Conservation (phyloP, 2,888 invertebrate genomes). For the Melitaea athalia region DNA sequence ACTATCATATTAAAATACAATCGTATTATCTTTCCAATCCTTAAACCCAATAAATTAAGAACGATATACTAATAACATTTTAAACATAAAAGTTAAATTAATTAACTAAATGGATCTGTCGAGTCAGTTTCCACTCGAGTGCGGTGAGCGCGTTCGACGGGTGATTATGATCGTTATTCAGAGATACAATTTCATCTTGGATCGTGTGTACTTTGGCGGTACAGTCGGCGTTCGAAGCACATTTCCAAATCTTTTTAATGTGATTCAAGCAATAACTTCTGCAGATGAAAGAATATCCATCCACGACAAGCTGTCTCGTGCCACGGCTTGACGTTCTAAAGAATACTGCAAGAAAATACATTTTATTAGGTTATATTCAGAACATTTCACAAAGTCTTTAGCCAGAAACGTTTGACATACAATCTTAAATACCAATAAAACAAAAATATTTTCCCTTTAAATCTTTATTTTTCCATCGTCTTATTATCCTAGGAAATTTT, state of each 20-base stretch:
- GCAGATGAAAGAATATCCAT: slow-evolving; percentile 64
- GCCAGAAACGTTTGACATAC: background rate
- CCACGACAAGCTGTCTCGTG: slow-evolving; percentile 58
- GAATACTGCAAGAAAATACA: slow-evolving; percentile 55
- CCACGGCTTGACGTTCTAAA: slow-evolving; percentile 63
- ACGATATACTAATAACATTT: background rate
- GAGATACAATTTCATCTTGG: slow-evolving; percentile 54
- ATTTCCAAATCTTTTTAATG: slow-evolving; percentile 66
- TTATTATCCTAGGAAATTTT: background rate
- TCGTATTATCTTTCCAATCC: background rate
- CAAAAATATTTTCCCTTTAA: background rate
- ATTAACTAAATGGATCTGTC: slow-evolving; percentile 14
- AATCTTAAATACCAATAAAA: background rate
- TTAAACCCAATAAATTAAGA: background rate
- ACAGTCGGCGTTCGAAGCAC: slow-evolving; percentile 60
- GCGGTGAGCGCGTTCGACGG: slow-evolving; percentile 37
- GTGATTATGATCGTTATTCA: slow-evolving; percentile 60
- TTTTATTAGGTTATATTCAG: background rate
- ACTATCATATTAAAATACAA: background rate
- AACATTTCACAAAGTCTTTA: background rate
- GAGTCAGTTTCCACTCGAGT: slow-evolving; percentile 23
- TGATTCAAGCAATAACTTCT: slow-evolving; percentile 60
- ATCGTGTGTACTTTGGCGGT: slow-evolving; percentile 65
- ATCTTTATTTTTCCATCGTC: background rate
- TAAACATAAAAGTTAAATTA: background rate